Base-by-base conservation (phyloP, 2,797 vertebrate genomes). In the Apogon talboti region DNA sequence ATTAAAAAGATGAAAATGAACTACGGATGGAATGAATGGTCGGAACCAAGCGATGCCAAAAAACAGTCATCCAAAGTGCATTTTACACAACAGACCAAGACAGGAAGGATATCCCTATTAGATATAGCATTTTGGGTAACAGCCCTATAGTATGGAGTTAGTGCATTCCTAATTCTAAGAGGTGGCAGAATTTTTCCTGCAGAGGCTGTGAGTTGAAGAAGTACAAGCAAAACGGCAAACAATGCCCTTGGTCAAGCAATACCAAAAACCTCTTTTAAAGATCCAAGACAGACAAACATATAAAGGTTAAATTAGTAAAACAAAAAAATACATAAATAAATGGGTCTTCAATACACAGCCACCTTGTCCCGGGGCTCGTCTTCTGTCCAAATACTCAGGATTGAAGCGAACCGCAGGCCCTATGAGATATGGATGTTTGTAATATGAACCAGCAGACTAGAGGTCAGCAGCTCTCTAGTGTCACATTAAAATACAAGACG, bases 341-440 rank as follows among this genome's bases (percentile, higher is more conserved):
- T 14, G 16, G 55, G 35, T 70, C 0, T 16, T 81, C 64, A 77
- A 78, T 55, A 71, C 76, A 81, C 61, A 72, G 85, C 90, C 90
- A 94, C 94, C 94, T 95, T 92, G 88, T 92, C 83, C 90, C 42
- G 84, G 89, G 80, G 84, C 83, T 62, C 83, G 80, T 87, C 92
- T 86, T 78, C 91, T 88, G 81, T 94, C 91, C 87, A 95, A 85
- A 91, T 94, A 94, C 74, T 92, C 86, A 40, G 92, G 91, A 75
- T 95, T 95, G 92, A 87, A 93, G 81, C 66, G 79, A 67, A 95
- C 48, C 13, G 92, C 94, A 28, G 94, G 93, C 37, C 94, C 94
- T 94, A 87, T 55, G 72, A 70, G 83, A 88, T 90, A 93, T 62
- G 87, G 70, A 89, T 54, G 81, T 86, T 79, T 82, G 83, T 55